These are phyloP conservation scores for Phoxinus dragarum DNA, from an alignment of 2,797 vertebrate species.

Conservation along the genomic window DNA sequence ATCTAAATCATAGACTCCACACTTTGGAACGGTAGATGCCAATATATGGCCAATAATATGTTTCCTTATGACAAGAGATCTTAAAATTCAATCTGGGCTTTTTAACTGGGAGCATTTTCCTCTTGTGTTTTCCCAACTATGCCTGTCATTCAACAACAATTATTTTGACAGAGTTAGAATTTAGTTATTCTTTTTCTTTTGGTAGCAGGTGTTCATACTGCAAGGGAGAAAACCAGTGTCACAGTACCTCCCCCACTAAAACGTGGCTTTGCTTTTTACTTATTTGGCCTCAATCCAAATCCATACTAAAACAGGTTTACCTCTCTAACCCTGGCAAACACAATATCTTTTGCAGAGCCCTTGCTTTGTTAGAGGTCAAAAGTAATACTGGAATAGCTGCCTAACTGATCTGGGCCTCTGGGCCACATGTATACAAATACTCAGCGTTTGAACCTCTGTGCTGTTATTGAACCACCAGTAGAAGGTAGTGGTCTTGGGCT, in stretches of 20 bases:
- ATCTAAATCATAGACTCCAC: neutral
- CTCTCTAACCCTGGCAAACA: slow-evolving; percentile 21
- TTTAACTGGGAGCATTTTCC: slow-evolving; percentile 11
- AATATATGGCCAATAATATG: neutral
- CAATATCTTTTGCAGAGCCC: slow-evolving; percentile 40
- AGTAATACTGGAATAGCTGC: slow-evolving; percentile 23
- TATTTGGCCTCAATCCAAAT: slow-evolving; percentile 32
- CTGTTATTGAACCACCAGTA: slow-evolving; percentile 98
- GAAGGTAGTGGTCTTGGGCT: slow-evolving; percentile 89
- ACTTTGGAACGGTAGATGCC: neutral
- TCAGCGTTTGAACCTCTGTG: slow-evolving; percentile 84
- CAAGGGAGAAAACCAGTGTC: neutral
- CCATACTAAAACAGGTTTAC: slow-evolving; percentile 38
- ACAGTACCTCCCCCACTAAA: neutral
- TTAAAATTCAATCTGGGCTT: slow-evolving; percentile 9
- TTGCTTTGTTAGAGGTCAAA: slow-evolving; percentile 46
- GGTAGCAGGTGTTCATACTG: slow-evolving; percentile 27
- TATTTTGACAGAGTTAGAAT: slow-evolving; percentile 41
- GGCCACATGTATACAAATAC: slow-evolving; percentile 27
- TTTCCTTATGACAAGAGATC: neutral
- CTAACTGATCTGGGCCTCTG: slow-evolving; percentile 38
- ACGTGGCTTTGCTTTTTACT: slow-evolving; percentile 30
- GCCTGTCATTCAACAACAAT: slow-evolving; percentile 12
- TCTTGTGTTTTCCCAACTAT: slow-evolving; percentile 13
- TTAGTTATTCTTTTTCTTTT: slow-evolving; percentile 26